Conservation (phyloP, 2,888 invertebrate genomes). For the Formica aserva region DNA sequence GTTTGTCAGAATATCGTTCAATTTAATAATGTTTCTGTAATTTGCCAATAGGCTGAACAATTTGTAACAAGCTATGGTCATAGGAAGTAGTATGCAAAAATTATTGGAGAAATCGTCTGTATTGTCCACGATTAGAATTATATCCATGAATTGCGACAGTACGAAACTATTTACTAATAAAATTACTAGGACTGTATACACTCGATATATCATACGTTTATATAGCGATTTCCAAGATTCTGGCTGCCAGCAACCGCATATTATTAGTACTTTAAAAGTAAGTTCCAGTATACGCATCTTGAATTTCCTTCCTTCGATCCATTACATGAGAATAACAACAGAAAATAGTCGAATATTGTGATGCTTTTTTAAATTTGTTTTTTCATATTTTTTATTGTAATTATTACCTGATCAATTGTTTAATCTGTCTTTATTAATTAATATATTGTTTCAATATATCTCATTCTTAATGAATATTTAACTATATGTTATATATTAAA, state of each 20-base stretch:
- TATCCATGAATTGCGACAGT: conserved; percentile 59
- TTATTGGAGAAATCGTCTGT: conserved; percentile 66
- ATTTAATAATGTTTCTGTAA: conserved; percentile 36
- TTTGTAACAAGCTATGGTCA: conserved; percentile 62
- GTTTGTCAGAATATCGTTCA: conserved; percentile 12
- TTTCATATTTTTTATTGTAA: no score
- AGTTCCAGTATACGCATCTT: conserved; percentile 43
- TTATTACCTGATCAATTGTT: no score
- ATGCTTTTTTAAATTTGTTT: no score
- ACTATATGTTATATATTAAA: no score
- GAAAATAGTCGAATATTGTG: no score
- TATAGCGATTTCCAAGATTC: conserved; percentile 46
- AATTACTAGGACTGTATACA: conserved; percentile 52
- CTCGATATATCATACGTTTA: conserved; percentile 58
- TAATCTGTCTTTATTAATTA: no score
- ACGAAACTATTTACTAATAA: conserved; percentile 48
- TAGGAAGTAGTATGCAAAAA: conserved; percentile 64
- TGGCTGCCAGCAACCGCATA: conserved; percentile 63
- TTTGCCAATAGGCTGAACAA: conserved; percentile 55
- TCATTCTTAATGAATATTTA: no score
- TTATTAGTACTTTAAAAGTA: conserved; percentile 49
- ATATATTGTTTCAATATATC: no score
- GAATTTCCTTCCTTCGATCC: neutral
- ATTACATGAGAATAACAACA: no score
- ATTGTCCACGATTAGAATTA: conserved; percentile 50